Evolutionary conservation across 2,797 vertebrate genomes (phyloP).

Genomic region (Propithecus deckenii): DNA sequence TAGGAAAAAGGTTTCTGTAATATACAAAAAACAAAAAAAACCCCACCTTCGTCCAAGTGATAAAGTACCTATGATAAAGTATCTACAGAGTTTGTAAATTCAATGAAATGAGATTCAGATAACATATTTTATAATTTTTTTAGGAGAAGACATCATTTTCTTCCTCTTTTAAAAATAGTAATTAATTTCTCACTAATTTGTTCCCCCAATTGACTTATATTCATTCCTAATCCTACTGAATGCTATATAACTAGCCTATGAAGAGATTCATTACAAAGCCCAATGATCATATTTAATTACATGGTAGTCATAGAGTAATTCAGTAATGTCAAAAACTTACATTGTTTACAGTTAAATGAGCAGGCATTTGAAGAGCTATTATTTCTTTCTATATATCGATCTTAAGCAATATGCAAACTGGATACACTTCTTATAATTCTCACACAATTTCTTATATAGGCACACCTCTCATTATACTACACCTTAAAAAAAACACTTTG

Average conservation of each 20-base stretch:
- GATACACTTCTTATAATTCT: not conserved
- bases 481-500: not conserved
- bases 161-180: not conserved
- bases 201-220: not conserved
- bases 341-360: not conserved
- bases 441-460: not conserved
- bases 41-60: not conserved
- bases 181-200: not conserved
- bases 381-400: not conserved
- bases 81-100: not conserved
- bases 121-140: not conserved
- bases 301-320: not conserved
- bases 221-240: not conserved
- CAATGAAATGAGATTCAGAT: not conserved
- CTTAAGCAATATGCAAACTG: not conserved
- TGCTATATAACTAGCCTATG: not conserved
- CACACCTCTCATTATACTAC: not conserved
- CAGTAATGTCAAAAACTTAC: not conserved
- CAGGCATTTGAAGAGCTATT: not conserved
- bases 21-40: not conserved
- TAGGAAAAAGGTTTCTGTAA: not conserved
- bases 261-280: not conserved
- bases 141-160: not conserved
- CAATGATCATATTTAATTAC: not conserved
- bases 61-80: not conserved